These are phyloP conservation scores for Cygnus atratus DNA, from an alignment of 2,113 vertebrate genomes.

Conservation along the genomic window DNA sequence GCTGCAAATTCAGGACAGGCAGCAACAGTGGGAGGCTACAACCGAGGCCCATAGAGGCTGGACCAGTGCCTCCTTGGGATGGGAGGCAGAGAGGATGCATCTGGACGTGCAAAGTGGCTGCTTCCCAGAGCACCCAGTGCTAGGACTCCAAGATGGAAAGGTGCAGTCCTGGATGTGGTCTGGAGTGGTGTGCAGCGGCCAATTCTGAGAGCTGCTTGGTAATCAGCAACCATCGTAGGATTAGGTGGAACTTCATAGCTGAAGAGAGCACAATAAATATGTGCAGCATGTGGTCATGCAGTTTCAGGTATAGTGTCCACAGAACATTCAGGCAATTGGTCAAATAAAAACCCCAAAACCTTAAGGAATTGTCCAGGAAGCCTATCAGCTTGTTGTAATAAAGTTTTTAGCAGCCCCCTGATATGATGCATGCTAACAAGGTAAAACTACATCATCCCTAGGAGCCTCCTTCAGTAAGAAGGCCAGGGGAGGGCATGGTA, in stretches of 20 bases:
- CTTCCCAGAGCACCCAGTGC: neutral
- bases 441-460: neutral
- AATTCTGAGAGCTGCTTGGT: neutral
- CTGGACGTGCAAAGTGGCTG: neutral
- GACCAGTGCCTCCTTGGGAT: neutral
- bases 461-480: neutral
- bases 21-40: neutral
- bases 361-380: neutral
- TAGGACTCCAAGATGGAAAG: neutral
- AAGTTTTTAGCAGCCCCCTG: neutral
- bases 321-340: neutral
- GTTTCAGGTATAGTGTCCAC: neutral
- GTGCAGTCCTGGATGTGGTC: neutral
- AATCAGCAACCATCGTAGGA: neutral
- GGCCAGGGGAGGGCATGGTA: neutral
- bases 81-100: neutral
- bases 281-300: neutral
- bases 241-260: neutral
- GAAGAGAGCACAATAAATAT: neutral
- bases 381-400: neutral
- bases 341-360: neutral
- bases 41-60: neutral
- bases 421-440: neutral
- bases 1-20: slow-evolving; percentile 26
- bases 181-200: neutral